Base-by-base conservation (phyloP, 2,888 invertebrate genomes). In the Chymomyza caudatula region DNA sequence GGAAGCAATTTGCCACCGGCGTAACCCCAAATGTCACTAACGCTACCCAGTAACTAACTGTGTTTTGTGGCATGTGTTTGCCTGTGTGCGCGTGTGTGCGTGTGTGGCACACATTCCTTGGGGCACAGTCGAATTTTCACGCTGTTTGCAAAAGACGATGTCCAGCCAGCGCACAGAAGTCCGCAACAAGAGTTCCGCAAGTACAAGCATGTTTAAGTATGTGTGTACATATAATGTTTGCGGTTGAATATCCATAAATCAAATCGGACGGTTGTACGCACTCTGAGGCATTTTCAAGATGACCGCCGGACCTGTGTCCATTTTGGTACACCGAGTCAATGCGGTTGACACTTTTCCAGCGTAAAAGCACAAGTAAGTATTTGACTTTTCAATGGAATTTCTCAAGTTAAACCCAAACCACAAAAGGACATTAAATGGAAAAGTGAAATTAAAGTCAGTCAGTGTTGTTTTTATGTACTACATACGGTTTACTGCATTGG, bases 241-340 rank as follows among this genome's bases (percentile, higher is more conserved):
- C 75, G 89, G 89, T 89, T 88, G 89, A 89, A 89, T 81, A 85
- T 85, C 89, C 89, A 89, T 89, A 89, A 89, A 89, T 89, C 89
- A 89, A 89, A 88, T 83, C 82, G 76, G 72, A 73, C 77, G 60
- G 66, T 68, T 66, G 64, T 66, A 63, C 67, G 65, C 47, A 67
- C 72, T 65, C 71, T 78, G 66, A 63, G 73, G 61, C 71, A 84
- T 78, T 67, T 75, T 76, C 80, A 86, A 88, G 87, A 88, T 87
- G 83, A 78, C 85, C 82, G 76, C 58, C 68, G 72, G 71, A 73
- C 55, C 69, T 60, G 65, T 60, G 71, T 77, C 66, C 42, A 22
- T 49, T 51, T 25, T 43, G 43, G 22, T 22, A 42, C 42, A 53
- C 55, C 69, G 73, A 73, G 76, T 71, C 72, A 75, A 80, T 87